A percentile compares a stretch with the other conserved stretches of the same genome.
phyloP scores from a whole-genome alignment of 2,113 vertebrate genomes.

The Maccullochella peelii region DNA sequence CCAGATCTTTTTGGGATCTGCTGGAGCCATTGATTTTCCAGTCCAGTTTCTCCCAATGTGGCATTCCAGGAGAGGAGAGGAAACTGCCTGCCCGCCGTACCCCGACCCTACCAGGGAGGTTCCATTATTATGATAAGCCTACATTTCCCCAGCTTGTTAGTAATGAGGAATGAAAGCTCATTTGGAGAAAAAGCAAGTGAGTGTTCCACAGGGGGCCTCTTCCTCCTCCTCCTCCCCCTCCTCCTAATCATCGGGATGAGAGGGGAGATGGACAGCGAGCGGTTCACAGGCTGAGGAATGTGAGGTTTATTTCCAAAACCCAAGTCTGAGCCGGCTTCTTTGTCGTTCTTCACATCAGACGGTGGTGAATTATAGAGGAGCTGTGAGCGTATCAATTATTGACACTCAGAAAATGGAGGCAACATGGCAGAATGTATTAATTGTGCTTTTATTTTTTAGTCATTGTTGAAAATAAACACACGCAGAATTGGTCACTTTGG shows the following conservation, averaged over 20 bases:
- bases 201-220: conserved; percentile 9
- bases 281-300: conserved; percentile 17
- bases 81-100: conserved; percentile 34
- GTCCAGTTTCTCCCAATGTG: conserved; percentile 75
- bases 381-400: conserved; percentile 21
- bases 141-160: conserved; percentile 20
- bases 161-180: conserved; percentile 60
- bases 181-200: conserved; percentile 29
- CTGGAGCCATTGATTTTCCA: conserved; percentile 77
- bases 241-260: not conserved
- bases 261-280: not conserved
- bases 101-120: conserved; percentile 30
- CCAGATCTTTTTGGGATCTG: conserved; percentile 64
- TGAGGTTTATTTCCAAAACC: conserved; percentile 10
- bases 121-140: conserved; percentile 52
- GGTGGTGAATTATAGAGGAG: conserved; percentile 35
- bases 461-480: not conserved
- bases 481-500: not conserved
- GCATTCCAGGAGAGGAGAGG: conserved; percentile 67
- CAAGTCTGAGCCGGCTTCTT: not conserved
- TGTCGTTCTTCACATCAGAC: conserved; percentile 26
- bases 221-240: not conserved
- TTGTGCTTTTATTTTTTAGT: not conserved
- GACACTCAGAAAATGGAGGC: not conserved
- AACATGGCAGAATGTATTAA: not conserved